Evolutionary conservation across 2,888 invertebrate species (phyloP).

Genomic region (Stomorhina lunata): DNA sequence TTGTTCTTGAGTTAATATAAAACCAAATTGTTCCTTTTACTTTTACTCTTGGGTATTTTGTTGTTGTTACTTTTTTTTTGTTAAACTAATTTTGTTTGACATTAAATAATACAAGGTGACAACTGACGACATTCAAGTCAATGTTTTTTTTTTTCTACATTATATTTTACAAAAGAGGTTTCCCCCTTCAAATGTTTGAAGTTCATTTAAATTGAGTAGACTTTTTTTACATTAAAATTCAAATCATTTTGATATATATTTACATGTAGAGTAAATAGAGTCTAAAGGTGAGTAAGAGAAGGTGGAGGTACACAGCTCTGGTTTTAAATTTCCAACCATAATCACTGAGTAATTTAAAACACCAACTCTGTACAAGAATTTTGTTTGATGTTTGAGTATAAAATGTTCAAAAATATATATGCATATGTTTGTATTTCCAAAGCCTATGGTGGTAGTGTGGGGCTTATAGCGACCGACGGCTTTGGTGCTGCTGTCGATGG

Average conservation of each 20-base stretch:
- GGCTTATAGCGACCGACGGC: no score
- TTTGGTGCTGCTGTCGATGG: slow-evolving; percentile 1
- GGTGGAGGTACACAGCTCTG: slow-evolving; percentile 24
- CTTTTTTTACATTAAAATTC: no score
- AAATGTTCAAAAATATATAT: not conserved
- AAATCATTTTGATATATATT: no score
- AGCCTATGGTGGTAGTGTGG: not conserved
- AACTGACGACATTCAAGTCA: slow-evolving; percentile 72
- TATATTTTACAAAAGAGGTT: not conserved
- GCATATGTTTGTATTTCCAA: not conserved
- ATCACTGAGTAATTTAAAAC: slow-evolving; percentile 61
- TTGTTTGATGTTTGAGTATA: no score
- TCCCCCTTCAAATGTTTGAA: slow-evolving; percentile 19
- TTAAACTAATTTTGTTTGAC: slow-evolving; percentile 72
- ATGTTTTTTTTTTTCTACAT: slow-evolving; percentile 14
- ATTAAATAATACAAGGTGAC: slow-evolving; percentile 72
- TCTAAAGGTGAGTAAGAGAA: not conserved
- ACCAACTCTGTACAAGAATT: slow-evolving; percentile 54
- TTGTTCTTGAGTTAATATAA: not conserved
- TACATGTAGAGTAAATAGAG: no score
- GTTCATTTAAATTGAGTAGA: not conserved
- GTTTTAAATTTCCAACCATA: slow-evolving; percentile 50
- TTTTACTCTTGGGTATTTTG: slow-evolving; percentile 37
- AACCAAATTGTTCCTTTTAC: not conserved
- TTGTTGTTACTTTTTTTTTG: no score